Evolutionary conservation across 2,113 vertebrate genomes (phyloP).

Genomic region (Lampris incognitus): DNA sequence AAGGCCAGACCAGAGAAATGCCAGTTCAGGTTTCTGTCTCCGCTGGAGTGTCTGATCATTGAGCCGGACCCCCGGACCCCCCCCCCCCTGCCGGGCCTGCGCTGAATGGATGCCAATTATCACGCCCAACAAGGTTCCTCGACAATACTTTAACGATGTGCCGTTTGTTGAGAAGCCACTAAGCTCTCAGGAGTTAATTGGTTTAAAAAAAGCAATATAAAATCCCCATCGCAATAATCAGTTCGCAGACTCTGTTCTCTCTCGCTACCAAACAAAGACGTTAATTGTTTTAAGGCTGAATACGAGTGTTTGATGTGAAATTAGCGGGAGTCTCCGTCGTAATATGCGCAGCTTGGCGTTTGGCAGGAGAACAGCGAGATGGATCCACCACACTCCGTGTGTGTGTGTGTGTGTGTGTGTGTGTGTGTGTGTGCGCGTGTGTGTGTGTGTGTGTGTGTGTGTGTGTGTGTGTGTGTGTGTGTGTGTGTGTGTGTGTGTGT

Average conservation of each 20-base stretch:
- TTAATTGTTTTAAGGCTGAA: slow-evolving; percentile 79
- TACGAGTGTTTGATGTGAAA: slow-evolving; percentile 70
- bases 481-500: too few species aligned
- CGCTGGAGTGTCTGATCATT: slow-evolving; percentile 71
- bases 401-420: too few species aligned
- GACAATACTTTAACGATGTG: slow-evolving; percentile 79
- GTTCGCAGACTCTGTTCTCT: slow-evolving; percentile 73
- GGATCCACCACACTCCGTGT: neutral
- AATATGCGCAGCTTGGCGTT: slow-evolving; percentile 57
- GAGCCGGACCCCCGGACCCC: slow-evolving; percentile 58
- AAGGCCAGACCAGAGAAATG: slow-evolving; percentile 59
- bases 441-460: too few species aligned
- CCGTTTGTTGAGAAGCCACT: slow-evolving; percentile 79
- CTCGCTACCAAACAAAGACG: slow-evolving; percentile 72
- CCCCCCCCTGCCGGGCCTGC: slow-evolving; percentile 67
- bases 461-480: too few species aligned
- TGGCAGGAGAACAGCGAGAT: slow-evolving; percentile 45
- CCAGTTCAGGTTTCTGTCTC: slow-evolving; percentile 74
- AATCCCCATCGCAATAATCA: slow-evolving; percentile 79
- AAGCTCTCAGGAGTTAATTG: slow-evolving; percentile 83
- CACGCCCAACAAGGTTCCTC: slow-evolving; percentile 76
- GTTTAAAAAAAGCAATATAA: slow-evolving; percentile 84
- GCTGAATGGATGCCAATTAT: slow-evolving; percentile 81
- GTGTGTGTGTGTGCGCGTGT: too few species aligned
- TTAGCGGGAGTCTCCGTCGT: slow-evolving; percentile 68